These are phyloP conservation scores for Clytia hemisphaerica DNA, from an alignment of 30 jellyfish, hydroid and myxozoan genomes.

Conservation along the genomic window DNA sequence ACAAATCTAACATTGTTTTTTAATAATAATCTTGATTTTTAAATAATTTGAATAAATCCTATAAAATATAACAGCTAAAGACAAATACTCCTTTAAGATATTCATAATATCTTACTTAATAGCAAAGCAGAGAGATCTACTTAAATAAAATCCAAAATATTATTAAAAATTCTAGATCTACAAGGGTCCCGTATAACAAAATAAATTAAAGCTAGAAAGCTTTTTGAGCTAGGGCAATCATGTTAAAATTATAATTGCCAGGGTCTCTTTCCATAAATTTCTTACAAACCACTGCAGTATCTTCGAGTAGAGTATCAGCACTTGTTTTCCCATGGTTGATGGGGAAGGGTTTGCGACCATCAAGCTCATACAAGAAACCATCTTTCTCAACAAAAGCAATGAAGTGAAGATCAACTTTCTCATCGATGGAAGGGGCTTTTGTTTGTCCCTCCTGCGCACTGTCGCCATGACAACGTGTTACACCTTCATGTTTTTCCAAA, in stretches of 20 bases:
- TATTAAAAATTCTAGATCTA: no score
- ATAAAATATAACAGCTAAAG: no score
- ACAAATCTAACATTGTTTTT: no score
- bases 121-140: no score
- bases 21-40: no score
- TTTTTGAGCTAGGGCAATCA: slow-evolving; percentile 59
- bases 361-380: slow-evolving; percentile 82
- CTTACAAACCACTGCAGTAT: slow-evolving; percentile 72
- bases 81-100: no score
- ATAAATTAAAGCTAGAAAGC: no score
- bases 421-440: slow-evolving; percentile 75
- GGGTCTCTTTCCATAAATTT: slow-evolving; percentile 76
- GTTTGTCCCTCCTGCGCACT: slow-evolving; percentile 94
- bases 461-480: slow-evolving; percentile 69
- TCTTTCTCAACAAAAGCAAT: slow-evolving; percentile 75
- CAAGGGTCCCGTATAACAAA: no score
- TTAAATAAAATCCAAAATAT: no score
- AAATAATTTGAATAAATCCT: no score
- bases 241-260: slow-evolving; percentile 38
- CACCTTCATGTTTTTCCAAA: slow-evolving; percentile 72
- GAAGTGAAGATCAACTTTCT: slow-evolving; percentile 67
- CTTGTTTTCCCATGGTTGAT: slow-evolving; percentile 73
- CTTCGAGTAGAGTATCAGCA: slow-evolving; percentile 49
- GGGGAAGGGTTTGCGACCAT: slow-evolving; percentile 83
- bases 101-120: no score